Evolutionary conservation across 2,888 invertebrate species (phyloP), one percentile per base, ranked within the genome.

Genomic region (Sphaerophoria taeniata): DNA sequence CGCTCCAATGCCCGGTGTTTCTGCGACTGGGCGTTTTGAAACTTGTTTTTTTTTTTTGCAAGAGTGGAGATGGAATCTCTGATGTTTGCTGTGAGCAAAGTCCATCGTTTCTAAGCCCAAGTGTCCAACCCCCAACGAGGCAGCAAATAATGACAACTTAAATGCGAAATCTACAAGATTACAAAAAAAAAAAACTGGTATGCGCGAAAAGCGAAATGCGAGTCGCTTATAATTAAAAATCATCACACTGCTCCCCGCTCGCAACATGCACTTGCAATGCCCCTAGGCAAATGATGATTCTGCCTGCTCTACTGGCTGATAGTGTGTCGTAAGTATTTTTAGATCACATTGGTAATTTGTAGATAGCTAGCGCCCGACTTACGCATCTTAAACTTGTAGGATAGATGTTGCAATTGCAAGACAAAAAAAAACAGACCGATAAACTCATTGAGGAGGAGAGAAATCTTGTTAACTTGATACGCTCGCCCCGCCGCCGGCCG

Each of bases 211-310:
- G 51, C 60, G 39, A 67, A 47, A 47, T 24, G 63, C 31, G 1
- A 76, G 76, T 76, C 81, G 49, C 34, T 65, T 85, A 76, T 85
- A 85, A 85, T 85, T 81, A 85, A 77, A 85, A 74, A 70, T 34
- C 34, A 53, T 39, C 67, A 67, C 51, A 67, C 31, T 51, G 51
- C n/a, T n/a, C 51, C 53, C 31, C 49, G 5, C 43, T 9, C 11
- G 43, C 43, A 9, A 16, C 1, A 49, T 49, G 16, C 34, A 70
- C n/a, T 67, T 49, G 71, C 45, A 33, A 43, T 45, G 24, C 3
- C n/a, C 1, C 11, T 36, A 36, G 16, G 47, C 11, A 39, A 60
- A 73, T 53, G 43, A 51, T 33, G 12, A 45, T 49, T 39, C 33
- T 43, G 71, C 24, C 24, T 24, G 24, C 1, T 1, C 81, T 77